A percentile compares a stretch with the other conserved stretches of the same genome.
These are phyloP conservation scores for Erebia palarica DNA, from an alignment of 2,888 invertebrate species.

Conservation along the genomic window DNA sequence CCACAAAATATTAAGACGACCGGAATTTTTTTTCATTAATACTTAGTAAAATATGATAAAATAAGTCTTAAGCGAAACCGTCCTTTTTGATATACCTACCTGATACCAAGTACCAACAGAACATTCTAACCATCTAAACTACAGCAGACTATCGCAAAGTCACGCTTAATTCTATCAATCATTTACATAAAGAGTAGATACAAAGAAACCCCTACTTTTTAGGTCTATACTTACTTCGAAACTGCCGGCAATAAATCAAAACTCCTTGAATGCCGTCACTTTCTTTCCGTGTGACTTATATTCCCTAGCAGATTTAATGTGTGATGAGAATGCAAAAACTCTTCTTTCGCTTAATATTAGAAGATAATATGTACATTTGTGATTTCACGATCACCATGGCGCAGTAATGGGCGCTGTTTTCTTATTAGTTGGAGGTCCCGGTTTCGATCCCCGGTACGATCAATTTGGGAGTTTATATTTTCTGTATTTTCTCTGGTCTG, in stretches of 20 bases:
- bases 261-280: slow-evolving; percentile 11
- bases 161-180: slow-evolving; percentile 11
- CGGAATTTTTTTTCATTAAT: too few species aligned
- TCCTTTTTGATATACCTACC: too few species aligned
- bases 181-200: not conserved
- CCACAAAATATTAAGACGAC: too few species aligned
- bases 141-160: not conserved
- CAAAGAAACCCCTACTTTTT: slow-evolving; percentile 6
- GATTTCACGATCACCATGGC: too few species aligned
- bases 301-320: slow-evolving; percentile 12
- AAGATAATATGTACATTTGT: not conserved
- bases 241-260: slow-evolving; percentile 17
- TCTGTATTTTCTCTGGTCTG: too few species aligned
- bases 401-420: too few species aligned
- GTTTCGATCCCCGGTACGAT: too few species aligned
- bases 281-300: slow-evolving; percentile 8
- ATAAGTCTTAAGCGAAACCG: too few species aligned
- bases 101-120: not conserved
- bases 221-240: slow-evolving; percentile 2
- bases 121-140: too few species aligned
- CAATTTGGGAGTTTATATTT: too few species aligned
- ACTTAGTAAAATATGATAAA: too few species aligned
- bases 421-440: too few species aligned
- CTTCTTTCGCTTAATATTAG: not conserved
- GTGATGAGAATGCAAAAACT: slow-evolving; percentile 15